Evolutionary conservation across 2,888 invertebrate genomes (phyloP), one percentile per base, ranked within the genome.

Genomic region (Zygaena filipendulae): DNA sequence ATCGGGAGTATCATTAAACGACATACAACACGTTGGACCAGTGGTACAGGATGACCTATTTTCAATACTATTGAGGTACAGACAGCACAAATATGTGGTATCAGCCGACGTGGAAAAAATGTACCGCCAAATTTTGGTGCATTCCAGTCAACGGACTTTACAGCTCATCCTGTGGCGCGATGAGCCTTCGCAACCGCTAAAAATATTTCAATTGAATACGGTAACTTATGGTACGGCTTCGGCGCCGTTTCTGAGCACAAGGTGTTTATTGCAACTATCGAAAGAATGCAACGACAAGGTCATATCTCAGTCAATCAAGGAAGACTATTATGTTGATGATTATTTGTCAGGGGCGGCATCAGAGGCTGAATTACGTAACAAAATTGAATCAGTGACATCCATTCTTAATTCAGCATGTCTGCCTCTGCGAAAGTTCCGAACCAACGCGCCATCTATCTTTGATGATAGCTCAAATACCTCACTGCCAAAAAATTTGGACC

Each of bases 161-260:
- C 38, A 42, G 23, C 8, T 36, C 11, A 40, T 41, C 3, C 20
- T 39, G 3, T 43, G 39, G 40, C 23, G 43, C 11, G 35, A 40
- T 3, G 6, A 29, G n/a, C 7, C 16, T n/a, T 1, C 13, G 10
- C 2, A 28, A 7, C 28, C 25, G 9, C 19, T 31, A 5, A 30
- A 30, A 25, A 20, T 13, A 9, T 21, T 13, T 3, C 13, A 23
- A 21, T n/a, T n/a, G n/a, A n/a, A n/a, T n/a, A n/a, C n/a, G n/a
- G n/a, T n/a, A n/a, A n/a, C n/a, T n/a, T n/a, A n/a, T 21, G 29
- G 25, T 6, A 37, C 29, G 7, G 33, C 32, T 2, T 32, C 29
- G 7, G 37, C 32, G 3, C 32, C 32, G n/a, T 37, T 23, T 23
- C 18, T 37, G 14, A 27, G 27, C 10, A 32, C 32, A 8, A 20